Base-by-base conservation (phyloP, 2,113 vertebrate genomes). In the Solenodon paradoxus region DNA sequence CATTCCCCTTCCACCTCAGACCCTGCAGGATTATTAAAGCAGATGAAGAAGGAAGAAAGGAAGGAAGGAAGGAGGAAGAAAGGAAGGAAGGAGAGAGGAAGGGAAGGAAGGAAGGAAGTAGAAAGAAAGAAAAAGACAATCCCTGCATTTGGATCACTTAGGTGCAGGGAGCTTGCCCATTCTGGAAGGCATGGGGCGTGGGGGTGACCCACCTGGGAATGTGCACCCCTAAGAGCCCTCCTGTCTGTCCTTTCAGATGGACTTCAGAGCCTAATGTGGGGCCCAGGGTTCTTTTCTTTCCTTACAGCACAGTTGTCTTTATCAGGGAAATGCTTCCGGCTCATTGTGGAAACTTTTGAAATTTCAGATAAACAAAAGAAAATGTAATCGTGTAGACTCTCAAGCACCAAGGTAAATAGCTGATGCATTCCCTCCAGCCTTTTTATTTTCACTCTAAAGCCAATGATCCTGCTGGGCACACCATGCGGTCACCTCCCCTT, bases 341-440 rank as follows among this genome's bases (percentile, higher is more conserved):
- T 86, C 32, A 0, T 3, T 15, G 47, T 49, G 30, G 83, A 53
- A 81, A 93, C 28, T 61, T 69, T 42, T 66, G 40, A 92, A 35
- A 88, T 53, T 47, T 90, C 72, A 74, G 86, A 38, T 53, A 84
- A 42, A 93, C 92, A 74, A 53, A 79, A 82, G 74, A 45, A 55
- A 88, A 74, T 5, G 28, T 13, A 77, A 55, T n/a, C 53, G 1
- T 24, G 32, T 24, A 0, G 74, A 16, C 26, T 22, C 61, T 9
- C 82, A 35, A 28, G 63, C 63, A 1, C 51, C 1, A 11, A 2
- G 64, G 47, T 28, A 11, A 38, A 12, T 3, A 15, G 69, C 0
- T 1, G 35, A 16, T 5, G 55, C 1, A 0, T 47, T 66, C 40
- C 20, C 72, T 28, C 35, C 32, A n/a, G 72, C 30, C 24, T 28